Evolutionary conservation across 2,797 vertebrate species (phyloP), one percentile per base, ranked within the genome.

Genomic region (Etheostoma perlongum): DNA sequence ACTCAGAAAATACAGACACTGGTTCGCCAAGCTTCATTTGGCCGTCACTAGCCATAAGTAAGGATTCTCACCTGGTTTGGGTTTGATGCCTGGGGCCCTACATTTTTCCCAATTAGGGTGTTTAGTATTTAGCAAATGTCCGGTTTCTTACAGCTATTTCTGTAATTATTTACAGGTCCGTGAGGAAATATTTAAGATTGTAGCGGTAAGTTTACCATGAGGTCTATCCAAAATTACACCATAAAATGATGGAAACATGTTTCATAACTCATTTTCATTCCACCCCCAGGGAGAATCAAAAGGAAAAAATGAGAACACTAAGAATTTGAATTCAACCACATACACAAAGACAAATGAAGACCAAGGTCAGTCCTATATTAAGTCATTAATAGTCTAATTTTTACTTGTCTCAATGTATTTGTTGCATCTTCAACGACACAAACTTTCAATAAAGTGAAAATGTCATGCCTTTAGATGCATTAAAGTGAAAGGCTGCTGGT

Each of bases 131-230:
- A 47, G 4, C 5, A 52, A 21, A 4, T 33, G 21, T 1, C 3
- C 27, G 18, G 9, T 73, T 12, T 46, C 6, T 58, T 8, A 57
- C 36, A 36, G 0, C 6, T 66, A 0, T 62, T 49, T 75, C 16
- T 88, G 44, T 76, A 72, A 1, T 77, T 72, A 1, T 25, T 27
- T 67, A 67, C 88, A 96, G 96, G 94, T 96, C 57, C 89, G 94
- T 76, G 90, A 94, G 12, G 94, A 94, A 76, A 48, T 96, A 23
- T 1, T 89, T 1, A 94, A 78, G 81, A 40, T 89, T 23, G 49
- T 95, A 44, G 85, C n/a, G 66, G 95, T 96, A 73, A 88, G 93
- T 91, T 42, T 12, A 64, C 6, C 21, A 52, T n/a, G n/a, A 21
- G 1, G 12, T 44, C 2, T 18, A 14, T 61, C 21, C 4, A 14